Evolutionary conservation across 2,888 invertebrate genomes (phyloP), one percentile per base, ranked within the genome.

Genomic region (Allolobophora icterica): DNA sequence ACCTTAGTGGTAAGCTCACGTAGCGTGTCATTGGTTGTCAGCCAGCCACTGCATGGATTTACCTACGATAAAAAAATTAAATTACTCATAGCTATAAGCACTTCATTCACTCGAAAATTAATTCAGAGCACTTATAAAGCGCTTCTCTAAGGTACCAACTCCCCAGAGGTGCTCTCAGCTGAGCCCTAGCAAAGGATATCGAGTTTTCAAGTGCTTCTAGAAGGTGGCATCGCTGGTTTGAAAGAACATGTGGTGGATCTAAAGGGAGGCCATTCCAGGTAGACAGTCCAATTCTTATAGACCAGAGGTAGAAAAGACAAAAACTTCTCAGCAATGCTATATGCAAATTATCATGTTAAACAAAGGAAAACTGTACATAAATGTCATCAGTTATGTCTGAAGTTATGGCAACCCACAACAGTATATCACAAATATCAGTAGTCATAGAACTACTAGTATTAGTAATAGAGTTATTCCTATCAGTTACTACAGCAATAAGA

Each of bases 31-130:
- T 96, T 95, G 11, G 95, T 93, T 91, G 95, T 96, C 95, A 96
- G 94, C 96, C 96, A 96, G 0, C 96, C 96, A 84, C 93, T 93
- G 92, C 96, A 96, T 8, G 96, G 96, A 94, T n/a, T 84, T 30
- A 38, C 90, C 90, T 84, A 42, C 4, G n/a, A 21, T 58, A 71
- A 71, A 58, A 58, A 35, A 40, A 24, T 6, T 4, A 40, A 40
- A 71, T 71, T 71, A 71, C 71, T 71, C 52, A 52, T 24, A 52
- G 1, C 1, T 3, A 52, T 52, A 24, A 42, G 42, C 13, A 42
- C 42, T 42, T 42, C 42, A 42, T 42, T 42, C 42, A 42, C 13
- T 42, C 42, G 13, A 38, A 38, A 3, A 38, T 38, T 38, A 5
- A 42, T 42, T 42, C 42, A 52, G 21, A 52, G 24, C 15, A 52